Base-by-base conservation (phyloP, 2,113 vertebrate species). In the Steatornis caripensis region DNA sequence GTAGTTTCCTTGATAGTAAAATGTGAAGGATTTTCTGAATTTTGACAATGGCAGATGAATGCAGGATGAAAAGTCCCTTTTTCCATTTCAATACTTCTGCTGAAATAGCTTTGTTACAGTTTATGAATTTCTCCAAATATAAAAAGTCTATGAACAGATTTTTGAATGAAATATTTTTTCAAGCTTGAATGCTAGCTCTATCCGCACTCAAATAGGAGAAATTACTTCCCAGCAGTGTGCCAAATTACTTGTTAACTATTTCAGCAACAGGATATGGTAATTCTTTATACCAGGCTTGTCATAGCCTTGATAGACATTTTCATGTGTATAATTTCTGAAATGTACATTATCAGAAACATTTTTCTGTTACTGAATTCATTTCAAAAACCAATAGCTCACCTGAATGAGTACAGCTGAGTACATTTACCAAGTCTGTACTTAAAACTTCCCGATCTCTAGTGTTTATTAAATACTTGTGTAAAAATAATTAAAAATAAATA, bases 191-290 rank as follows among this genome's bases (percentile, higher is more conserved):
- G 77, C 71, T 55, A 93, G 55, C 49, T 87, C 68, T 72, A 93
- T 61, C 34, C 36, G 36, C 43, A 60, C 84, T 96, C 77, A 77
- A 55, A 93, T 34, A 82, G 72, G 88, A 93, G 68, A 93, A 96
- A 97, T 97, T 97, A 87, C 90, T 93, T 93, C 94, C 68, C 93
- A 93, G 81, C 74, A 61, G 84, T 68, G 71, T 90, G 75, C 75
- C 81, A 95, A 96, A 97, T 96, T 97, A 91, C 81, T 92, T 88
- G 68, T 90, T 96, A 97, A 97, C 84, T 90, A 80, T 96, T 97
- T 94, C 95, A 89, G 84, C 71, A 94, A 94, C 61, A 60, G 53
- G 48, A 69, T 86, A 69, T 0, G 0, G 70, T 78, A 60, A 89
- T 93, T 97, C 91, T 89, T 95, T 96, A 60, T 88, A 76, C 41